Conservation (phyloP, 2,797 vertebrate genomes). For the Acridotheres tristis region DNA sequence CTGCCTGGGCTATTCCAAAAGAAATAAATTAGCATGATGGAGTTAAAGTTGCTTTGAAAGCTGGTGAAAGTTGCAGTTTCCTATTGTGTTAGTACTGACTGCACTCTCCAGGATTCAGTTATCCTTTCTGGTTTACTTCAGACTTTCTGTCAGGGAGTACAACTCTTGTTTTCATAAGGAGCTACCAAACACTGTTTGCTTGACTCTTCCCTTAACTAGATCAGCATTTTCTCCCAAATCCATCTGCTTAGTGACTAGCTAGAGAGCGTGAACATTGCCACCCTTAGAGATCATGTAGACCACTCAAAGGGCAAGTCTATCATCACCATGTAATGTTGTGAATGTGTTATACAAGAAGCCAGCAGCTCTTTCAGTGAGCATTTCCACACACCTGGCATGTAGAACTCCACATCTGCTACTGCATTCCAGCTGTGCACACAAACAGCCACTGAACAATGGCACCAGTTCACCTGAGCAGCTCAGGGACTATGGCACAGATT, state of each 20-base stretch:
- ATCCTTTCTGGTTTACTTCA: background rate
- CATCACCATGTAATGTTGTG: background rate
- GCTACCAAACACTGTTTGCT: background rate
- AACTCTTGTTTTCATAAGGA: background rate
- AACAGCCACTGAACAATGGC: background rate
- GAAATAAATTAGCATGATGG: background rate
- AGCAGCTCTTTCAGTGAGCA: background rate
- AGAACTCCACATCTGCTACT: background rate
- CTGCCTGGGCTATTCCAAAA: background rate
- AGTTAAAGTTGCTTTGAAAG: background rate
- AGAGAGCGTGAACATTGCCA: background rate
- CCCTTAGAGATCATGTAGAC: background rate
- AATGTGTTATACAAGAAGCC: background rate
- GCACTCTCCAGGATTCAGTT: background rate
- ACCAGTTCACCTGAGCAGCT: background rate
- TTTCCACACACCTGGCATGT: background rate
- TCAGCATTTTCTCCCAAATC: background rate
- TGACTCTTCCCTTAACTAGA: background rate
- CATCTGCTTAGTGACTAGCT: background rate
- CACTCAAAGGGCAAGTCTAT: background rate
- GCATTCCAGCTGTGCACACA: background rate
- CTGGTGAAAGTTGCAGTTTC: background rate
- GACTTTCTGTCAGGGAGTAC: background rate
- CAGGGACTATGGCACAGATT: background rate
- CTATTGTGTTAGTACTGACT: background rate